Evolutionary conservation across 2,888 invertebrate genomes (phyloP), one percentile per base, ranked within the genome.

Genomic region (Leptopilina syphax): DNA sequence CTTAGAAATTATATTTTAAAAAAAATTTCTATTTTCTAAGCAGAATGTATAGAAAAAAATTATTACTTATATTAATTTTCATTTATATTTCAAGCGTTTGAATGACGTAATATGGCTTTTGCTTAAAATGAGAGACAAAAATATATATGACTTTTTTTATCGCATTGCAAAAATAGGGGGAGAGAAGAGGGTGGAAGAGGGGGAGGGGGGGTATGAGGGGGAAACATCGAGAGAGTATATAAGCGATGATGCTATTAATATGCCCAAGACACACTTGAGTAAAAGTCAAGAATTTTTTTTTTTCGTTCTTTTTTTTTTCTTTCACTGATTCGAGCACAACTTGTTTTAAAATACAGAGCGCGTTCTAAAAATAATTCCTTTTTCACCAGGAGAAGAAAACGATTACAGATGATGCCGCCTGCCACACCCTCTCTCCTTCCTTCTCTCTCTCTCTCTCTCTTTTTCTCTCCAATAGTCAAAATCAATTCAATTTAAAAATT

Each of bases 191-290:
- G 47, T 47, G 7, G 3, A 27, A 27, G 47, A 3, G 47, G 47
- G 47, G 47, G 47, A n/a, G n/a, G 47, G 47, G 7, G 47, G 7
- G 5, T 9, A 47, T 47, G 47, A 44, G 10, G n/a, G 57, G 41
- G 73, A 41, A 73, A 27, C 54, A 57, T 57, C 34, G 57, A 73
- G 50, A 50, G 50, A 50, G 50, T 50, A 50, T 12, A 73, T 73
- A 73, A 73, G 73, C 73, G 73, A 54, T 73, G 73, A 54, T 73
- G 73, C 73, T 73, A 73, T 73, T 73, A 73, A 73, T 73, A 73
- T 57, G 57, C 57, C 10, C 34, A n/a, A n/a, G 57, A n/a, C 73
- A 54, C 34, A 13, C 73, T 73, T 27, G 34, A 73, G 73, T 73
- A 57, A 57, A 12, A 73, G 57, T 34, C 5, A 73, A 10, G 57